Evolutionary conservation across 2,888 invertebrate genomes (phyloP), one percentile per base, ranked within the genome.

Genomic region (Tiliacea citrago): DNA sequence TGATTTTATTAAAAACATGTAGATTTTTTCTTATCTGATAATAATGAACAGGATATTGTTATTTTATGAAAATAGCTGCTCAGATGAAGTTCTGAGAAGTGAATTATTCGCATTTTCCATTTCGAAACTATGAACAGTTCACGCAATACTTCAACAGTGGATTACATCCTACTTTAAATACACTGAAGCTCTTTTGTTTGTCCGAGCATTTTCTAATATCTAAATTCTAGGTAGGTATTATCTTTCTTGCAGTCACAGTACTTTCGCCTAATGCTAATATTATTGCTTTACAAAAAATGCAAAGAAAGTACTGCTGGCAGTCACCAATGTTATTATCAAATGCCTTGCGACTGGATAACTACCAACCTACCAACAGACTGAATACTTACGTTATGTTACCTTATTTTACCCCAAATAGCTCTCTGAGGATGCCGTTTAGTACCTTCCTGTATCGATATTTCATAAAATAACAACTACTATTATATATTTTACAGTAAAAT

Each of bases 401-500:
- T 67, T 49, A 75, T 68, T 24, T 29, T n/a, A 16, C 3, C 12
- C 13, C 10, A 53, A 58, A 68, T 21, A 47, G 13, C 21, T 57
- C 82, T 47, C 47, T 9, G 10, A 39, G 42, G 51, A 71, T 71
- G 42, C 47, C 12, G 18, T 55, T 57, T n/a, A 63, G 69, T 35
- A 67, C 18, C 45, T 55, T 29, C 16, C 57, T 51, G 45, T 65
- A 81, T 81, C 67, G 75, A 77, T 85, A 80, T 79, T 85, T 83
- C 70, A 71, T 78, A 71, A 76, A 70, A 68, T 70, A 79, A 73
- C 65, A 51, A 74, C 57, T 65, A 62, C 80, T 80, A 69, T 81
- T 68, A 75, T 71, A 76, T 77, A 75, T 79, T 74, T 84, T 80
- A 79, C 80, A 89, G 83, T 88, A 73, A 87, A 89, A 89, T 89